phyloP scores from a whole-genome alignment of 35 echinoderm and acorn worm species.

The Lytechinus variegatus region DNA sequence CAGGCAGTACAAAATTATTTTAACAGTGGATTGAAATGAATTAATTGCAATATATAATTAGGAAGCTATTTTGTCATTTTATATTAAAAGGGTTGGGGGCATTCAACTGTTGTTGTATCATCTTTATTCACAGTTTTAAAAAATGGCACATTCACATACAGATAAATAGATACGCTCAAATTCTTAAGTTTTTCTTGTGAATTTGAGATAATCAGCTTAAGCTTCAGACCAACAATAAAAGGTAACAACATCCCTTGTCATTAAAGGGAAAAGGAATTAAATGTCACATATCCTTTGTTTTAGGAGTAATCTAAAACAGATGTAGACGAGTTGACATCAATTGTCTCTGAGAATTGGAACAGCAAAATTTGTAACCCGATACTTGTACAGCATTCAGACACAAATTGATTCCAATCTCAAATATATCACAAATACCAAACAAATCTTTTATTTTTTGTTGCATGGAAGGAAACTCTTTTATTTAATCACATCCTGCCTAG shows the following conservation, averaged over 20 bases:
- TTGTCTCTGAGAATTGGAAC: neutral
- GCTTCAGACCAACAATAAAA: neutral
- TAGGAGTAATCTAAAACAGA: neutral
- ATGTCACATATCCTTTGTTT: neutral
- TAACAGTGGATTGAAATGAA: no score
- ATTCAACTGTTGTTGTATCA: no score
- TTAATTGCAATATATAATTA: no score
- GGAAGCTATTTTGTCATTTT: no score
- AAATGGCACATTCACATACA: no score
- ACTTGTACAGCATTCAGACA: neutral
- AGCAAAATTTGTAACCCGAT: neutral
- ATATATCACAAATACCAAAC: neutral
- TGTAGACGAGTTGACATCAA: neutral
- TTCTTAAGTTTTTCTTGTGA: no score
- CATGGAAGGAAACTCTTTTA: neutral
- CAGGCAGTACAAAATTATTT: no score
- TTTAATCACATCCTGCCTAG: slow-evolving; percentile 8
- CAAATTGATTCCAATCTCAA: neutral
- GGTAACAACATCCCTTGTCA: neutral
- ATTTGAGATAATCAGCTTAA: neutral
- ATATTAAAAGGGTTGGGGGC: no score
- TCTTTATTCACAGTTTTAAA: no score
- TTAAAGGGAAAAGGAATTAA: neutral
- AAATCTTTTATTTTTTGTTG: neutral
- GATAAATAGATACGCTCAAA: no score